Percentiles rank a stretch among this genome's conserved stretches.
Evolutionary conservation across 2,113 vertebrate species (phyloP).

Genomic region (Odontophorus gujanensis): DNA sequence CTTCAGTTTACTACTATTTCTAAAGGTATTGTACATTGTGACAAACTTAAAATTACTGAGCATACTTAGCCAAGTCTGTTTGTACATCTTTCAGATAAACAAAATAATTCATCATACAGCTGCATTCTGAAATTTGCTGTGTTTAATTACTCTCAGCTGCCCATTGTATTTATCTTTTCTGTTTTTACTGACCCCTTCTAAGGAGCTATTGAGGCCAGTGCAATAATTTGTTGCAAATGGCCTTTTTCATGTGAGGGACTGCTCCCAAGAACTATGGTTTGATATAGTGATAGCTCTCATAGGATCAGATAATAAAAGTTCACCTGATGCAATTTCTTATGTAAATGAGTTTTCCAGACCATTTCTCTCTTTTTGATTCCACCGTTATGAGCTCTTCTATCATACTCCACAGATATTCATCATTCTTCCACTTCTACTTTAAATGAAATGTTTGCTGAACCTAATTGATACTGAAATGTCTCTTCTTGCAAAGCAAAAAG

Average conservation of each 20-base stretch:
- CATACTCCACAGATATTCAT: neutral
- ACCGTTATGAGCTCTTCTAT: neutral
- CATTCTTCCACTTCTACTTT: conserved; percentile 17
- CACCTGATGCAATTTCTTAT: conserved; percentile 4
- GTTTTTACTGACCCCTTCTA: neutral
- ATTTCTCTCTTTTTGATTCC: neutral
- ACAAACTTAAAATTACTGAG: neutral
- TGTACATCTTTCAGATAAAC: neutral
- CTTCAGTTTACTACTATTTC: neutral
- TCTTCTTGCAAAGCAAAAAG: neutral
- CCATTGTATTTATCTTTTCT: neutral
- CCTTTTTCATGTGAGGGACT: neutral
- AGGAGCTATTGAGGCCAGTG: neutral
- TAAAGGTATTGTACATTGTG: neutral
- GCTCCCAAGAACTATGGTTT: neutral
- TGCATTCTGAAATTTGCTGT: neutral
- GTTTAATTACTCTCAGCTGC: neutral
- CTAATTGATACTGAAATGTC: conserved; percentile 17
- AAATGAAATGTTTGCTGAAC: neutral
- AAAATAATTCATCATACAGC: neutral
- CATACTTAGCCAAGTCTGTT: neutral
- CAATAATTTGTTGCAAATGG: neutral
- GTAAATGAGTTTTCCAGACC: conserved; percentile 9
- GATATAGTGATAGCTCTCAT: neutral
- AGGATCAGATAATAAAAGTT: conserved; percentile 12